These are phyloP conservation scores for Atrichornis clamosus DNA, from an alignment of 2,113 vertebrate species.

Conservation along the genomic window DNA sequence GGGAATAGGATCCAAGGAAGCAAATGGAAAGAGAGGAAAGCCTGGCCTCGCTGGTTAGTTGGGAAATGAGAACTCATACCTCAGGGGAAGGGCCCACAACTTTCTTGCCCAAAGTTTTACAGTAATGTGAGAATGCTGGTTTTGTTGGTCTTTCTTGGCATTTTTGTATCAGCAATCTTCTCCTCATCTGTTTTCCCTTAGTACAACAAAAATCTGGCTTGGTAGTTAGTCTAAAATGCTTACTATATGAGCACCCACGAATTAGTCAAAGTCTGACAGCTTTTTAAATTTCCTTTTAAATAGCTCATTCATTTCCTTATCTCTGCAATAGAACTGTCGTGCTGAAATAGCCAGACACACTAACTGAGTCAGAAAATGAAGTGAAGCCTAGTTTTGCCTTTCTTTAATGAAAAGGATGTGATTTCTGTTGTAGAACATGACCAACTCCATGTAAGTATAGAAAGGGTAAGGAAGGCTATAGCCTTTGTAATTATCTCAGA, in stretches of 20 bases:
- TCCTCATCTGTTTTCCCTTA: neutral
- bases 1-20: neutral
- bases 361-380: neutral
- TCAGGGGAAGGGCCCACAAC: neutral
- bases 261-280: neutral
- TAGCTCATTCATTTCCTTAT: neutral
- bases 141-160: neutral
- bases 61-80: neutral
- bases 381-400: neutral
- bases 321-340: neutral
- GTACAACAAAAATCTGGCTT: neutral
- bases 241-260: neutral
- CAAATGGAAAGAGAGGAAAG: neutral
- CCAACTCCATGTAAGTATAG: too few relatives aligned
- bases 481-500: neutral
- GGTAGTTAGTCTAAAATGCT: neutral
- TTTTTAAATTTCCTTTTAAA: conserved; percentile 29
- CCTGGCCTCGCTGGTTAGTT: neutral
- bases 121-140: neutral
- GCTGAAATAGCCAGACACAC: neutral
- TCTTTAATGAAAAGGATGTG: neutral
- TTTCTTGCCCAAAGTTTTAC: neutral
- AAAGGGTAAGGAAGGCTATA: neutral
- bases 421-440: neutral
- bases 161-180: neutral